These are phyloP conservation scores for Sus scrofa DNA, from an alignment of 2,113 vertebrate genomes.

Conservation along the genomic window T2T-Sscrofa CM000828.6:29790001-29790500, in stretches of 20 bases:
- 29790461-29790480: slow-evolving; percentile 66
- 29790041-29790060: slow-evolving; percentile 84
- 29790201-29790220: slow-evolving; percentile 89
- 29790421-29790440: slow-evolving; percentile 80
- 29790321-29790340: slow-evolving; percentile 85
- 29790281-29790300: slow-evolving; percentile 86
- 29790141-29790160: slow-evolving; percentile 91
- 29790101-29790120: slow-evolving; percentile 86
- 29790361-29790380: slow-evolving; percentile 82
- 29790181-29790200: slow-evolving; percentile 90
- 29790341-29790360: slow-evolving; percentile 78
- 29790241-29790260: slow-evolving; percentile 87
- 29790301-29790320: slow-evolving; percentile 87
- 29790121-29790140: slow-evolving; percentile 91
- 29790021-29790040: slow-evolving; percentile 84
- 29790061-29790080: slow-evolving; percentile 85
- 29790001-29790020: slow-evolving; percentile 27
- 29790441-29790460: slow-evolving; percentile 78
- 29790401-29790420: slow-evolving; percentile 65
- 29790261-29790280: slow-evolving; percentile 80
- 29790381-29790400: slow-evolving; percentile 73
- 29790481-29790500: slow-evolving; percentile 71
- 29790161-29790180: slow-evolving; percentile 88
- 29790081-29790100: slow-evolving; percentile 87
- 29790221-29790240: slow-evolving; percentile 89